These are phyloP conservation scores for Monochamus alternatus DNA, from an alignment of 2,888 invertebrate genomes.

Conservation along the genomic window DNA sequence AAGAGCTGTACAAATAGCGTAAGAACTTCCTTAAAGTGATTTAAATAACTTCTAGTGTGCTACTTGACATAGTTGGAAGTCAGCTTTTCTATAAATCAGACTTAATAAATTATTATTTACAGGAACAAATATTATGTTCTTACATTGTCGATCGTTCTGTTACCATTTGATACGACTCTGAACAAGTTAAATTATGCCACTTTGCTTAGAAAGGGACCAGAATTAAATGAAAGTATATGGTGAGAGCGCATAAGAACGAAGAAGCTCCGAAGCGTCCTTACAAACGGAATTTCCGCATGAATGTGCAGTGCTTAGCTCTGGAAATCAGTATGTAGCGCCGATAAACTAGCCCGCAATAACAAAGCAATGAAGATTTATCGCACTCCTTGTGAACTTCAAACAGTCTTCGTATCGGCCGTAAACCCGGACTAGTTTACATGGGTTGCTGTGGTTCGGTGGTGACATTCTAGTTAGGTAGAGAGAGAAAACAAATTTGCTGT, in stretches of 20 bases:
- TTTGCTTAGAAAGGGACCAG: too few relatives aligned
- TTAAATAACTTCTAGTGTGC: too few relatives aligned
- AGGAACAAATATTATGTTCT: too few relatives aligned
- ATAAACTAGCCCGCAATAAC: constrained; percentile 40
- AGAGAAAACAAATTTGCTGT: background rate
- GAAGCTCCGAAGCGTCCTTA: constrained; percentile 8
- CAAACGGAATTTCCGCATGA: constrained; percentile 30
- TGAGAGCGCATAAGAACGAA: background rate
- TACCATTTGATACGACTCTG: too few relatives aligned
- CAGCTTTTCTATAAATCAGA: too few relatives aligned
- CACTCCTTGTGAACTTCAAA: constrained; percentile 26
- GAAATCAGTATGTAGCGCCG: constrained; percentile 36
- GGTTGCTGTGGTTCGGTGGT: constrained; percentile 23
- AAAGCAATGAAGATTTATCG: constrained; percentile 42
- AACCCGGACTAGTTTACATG: constrained; percentile 30
- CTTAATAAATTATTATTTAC: too few relatives aligned
- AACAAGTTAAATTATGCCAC: too few relatives aligned
- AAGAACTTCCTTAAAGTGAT: too few relatives aligned
- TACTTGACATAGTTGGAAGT: too few relatives aligned
- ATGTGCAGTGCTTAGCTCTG: constrained; percentile 24
- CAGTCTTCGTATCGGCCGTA: constrained; percentile 31
- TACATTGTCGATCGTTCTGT: too few relatives aligned
- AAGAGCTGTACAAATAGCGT: too few relatives aligned
- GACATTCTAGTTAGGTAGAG: constrained; percentile 27
- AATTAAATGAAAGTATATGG: background rate